Evolutionary conservation across 1,140 invertebrate species (phyloP).

Genomic region (Delia radicum): DNA sequence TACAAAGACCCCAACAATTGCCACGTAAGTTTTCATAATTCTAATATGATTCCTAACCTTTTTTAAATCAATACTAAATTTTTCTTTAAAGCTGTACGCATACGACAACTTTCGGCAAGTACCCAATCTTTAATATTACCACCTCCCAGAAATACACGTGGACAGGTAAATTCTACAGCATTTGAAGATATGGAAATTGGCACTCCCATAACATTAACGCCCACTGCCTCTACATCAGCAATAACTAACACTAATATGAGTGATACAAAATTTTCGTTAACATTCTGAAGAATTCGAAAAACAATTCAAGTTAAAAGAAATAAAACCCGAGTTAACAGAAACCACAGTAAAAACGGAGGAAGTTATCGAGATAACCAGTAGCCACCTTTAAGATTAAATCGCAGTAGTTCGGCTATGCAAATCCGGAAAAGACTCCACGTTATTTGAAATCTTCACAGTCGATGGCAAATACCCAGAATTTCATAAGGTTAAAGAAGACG

Average conservation of each 20-base stretch:
- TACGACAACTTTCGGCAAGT: conserved; percentile 18
- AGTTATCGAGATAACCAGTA: neutral
- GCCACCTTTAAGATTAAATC: conserved; percentile 25
- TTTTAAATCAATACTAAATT: neutral
- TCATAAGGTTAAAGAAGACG: conserved; percentile 11
- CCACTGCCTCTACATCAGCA: neutral
- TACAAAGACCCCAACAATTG: conserved; percentile 33
- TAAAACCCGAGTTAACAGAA: neutral
- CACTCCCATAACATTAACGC: neutral
- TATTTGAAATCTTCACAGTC: conserved; percentile 11
- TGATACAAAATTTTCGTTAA: conserved; percentile 27
- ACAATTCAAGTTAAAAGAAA: conserved; percentile 37
- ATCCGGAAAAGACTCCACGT: neutral
- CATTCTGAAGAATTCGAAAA: conserved; percentile 49
- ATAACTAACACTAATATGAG: neutral
- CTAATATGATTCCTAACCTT: neutral
- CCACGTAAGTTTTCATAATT: conserved; percentile 29
- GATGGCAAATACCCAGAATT: neutral
- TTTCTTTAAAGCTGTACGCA: conserved; percentile 16
- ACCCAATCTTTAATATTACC: conserved; percentile 12
- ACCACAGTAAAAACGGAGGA: neutral
- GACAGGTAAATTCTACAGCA: neutral
- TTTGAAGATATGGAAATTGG: neutral
- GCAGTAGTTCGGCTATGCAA: neutral
- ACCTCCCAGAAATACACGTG: neutral